phyloP scores from a whole-genome alignment of 2,113 vertebrate species.

The Oryzias celebensis region DNA sequence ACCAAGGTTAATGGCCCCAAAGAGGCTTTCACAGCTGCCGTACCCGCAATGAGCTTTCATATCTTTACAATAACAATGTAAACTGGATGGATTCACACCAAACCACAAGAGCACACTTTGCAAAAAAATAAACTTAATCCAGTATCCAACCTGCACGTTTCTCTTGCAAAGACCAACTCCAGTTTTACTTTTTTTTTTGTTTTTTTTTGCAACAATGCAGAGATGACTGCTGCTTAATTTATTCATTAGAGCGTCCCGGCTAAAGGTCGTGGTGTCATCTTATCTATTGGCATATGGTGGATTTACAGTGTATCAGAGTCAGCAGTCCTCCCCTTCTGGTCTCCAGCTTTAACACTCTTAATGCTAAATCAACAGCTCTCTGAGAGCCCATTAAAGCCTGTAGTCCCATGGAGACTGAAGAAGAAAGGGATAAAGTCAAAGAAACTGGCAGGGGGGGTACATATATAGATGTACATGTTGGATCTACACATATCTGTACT shows the following conservation, averaged over 20 bases:
- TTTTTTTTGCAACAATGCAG: slow-evolving; percentile 38
- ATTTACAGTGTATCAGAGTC: slow-evolving; percentile 67
- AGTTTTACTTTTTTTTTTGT: background rate
- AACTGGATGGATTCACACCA: too few relatives aligned
- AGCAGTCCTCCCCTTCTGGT: slow-evolving; percentile 53
- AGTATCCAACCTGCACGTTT: background rate
- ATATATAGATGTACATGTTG: slow-evolving; percentile 4
- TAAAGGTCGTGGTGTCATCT: slow-evolving; percentile 64
- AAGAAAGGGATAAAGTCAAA: slow-evolving; percentile 14
- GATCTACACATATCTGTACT: slow-evolving; percentile 11
- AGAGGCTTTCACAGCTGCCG: slow-evolving; percentile 44
- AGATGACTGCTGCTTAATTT: slow-evolving; percentile 59
- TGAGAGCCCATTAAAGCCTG: slow-evolving; percentile 51
- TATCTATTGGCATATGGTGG: slow-evolving; percentile 63
- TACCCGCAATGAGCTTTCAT: background rate
- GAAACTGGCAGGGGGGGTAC: slow-evolving; percentile 5
- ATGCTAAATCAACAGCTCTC: slow-evolving; percentile 68
- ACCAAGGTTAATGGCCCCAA: slow-evolving; percentile 45
- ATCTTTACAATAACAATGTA: too few relatives aligned
- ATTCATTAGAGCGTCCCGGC: slow-evolving; percentile 53
- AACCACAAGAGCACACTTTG: too few relatives aligned
- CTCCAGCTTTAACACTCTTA: slow-evolving; percentile 60
- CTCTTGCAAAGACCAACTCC: background rate
- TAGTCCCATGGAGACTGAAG: slow-evolving; percentile 45
- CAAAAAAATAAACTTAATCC: background rate